These are phyloP conservation scores for Dryocosmus kuriphilus DNA, from an alignment of 2,888 invertebrate species.

Conservation along the genomic window DNA sequence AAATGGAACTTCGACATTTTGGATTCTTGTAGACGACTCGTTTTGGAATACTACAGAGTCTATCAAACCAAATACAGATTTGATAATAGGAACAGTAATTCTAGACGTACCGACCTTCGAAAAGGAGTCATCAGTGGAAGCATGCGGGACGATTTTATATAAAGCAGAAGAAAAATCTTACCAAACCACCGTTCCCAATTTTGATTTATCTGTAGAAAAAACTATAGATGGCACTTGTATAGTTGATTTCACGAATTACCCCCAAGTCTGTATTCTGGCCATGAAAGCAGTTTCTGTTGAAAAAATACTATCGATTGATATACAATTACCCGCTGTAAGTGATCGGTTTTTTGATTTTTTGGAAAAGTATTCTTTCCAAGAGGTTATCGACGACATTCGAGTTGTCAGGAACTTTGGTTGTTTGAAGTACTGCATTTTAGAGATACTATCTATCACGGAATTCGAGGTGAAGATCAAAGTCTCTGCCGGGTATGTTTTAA, in stretches of 20 bases:
- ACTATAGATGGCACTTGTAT: slow-evolving; percentile 56
- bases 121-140: slow-evolving; percentile 50
- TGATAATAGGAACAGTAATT: slow-evolving; percentile 62
- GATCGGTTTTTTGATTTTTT: slow-evolving; percentile 59
- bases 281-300: slow-evolving; percentile 66
- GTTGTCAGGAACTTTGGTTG: slow-evolving; percentile 59
- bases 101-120: slow-evolving; percentile 69
- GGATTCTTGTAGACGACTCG: slow-evolving; percentile 60
- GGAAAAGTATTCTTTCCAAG: slow-evolving; percentile 60
- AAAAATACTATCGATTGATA: slow-evolving; percentile 55
- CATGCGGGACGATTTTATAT: slow-evolving; percentile 66
- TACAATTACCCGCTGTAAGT: slow-evolving; percentile 51
- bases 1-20: slow-evolving; percentile 65
- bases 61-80: slow-evolving; percentile 52
- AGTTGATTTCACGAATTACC: slow-evolving; percentile 54
- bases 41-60: slow-evolving; percentile 61
- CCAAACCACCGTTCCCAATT: slow-evolving; percentile 63
- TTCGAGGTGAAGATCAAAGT: slow-evolving; percentile 58
- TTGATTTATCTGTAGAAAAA: slow-evolving; percentile 59
- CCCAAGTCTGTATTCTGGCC: slow-evolving; percentile 58
- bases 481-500: slow-evolving; percentile 64
- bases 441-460: slow-evolving; percentile 58
- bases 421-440: slow-evolving; percentile 66
- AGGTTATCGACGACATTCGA: slow-evolving; percentile 60
- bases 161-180: slow-evolving; percentile 62